phyloP scores from a whole-genome alignment of 2,888 invertebrate species.

The Drosophila flavopinicola region DNA sequence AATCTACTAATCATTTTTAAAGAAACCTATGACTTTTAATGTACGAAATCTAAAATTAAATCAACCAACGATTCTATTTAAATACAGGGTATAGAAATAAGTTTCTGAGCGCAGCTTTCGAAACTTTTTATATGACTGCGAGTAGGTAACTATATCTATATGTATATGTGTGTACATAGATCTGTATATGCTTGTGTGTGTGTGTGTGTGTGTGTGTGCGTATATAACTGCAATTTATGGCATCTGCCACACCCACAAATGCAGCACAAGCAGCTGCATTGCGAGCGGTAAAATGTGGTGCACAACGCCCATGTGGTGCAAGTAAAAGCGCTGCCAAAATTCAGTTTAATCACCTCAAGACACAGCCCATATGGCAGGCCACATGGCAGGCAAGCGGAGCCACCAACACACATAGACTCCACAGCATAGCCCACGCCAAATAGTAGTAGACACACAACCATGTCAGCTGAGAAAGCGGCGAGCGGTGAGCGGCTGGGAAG shows the following conservation, averaged over 20 bases:
- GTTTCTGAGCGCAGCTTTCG: constrained; percentile 14
- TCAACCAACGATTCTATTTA: too few relatives aligned
- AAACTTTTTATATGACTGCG: constrained; percentile 1
- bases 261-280: constrained; percentile 32
- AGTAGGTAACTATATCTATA: constrained; percentile 6
- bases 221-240: constrained; percentile 52
- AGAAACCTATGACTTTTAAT: too few relatives aligned
- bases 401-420: constrained; percentile 53
- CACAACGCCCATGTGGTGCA: constrained; percentile 36
- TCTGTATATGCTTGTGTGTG: too few relatives aligned
- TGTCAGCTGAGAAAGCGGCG: constrained; percentile 19
- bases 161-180: background rate
- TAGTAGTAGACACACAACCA: constrained; percentile 9
- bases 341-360: constrained; percentile 77
- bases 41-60: background rate
- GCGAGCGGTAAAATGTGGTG: constrained; percentile 45
- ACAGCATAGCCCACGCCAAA: constrained; percentile 48
- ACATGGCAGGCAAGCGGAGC: constrained; percentile 49
- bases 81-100: background rate
- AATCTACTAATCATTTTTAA: too few relatives aligned
- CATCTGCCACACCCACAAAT: constrained; percentile 55
- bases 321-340: constrained; percentile 73
- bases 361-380: constrained; percentile 55
- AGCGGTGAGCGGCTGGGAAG: constrained; percentile 16
- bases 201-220: too few relatives aligned